A percentile compares a stretch with the other conserved stretches of the same genome.
These are phyloP conservation scores for Macroglossus sobrinus DNA, from an alignment of 2,113 vertebrate genomes.

Conservation along the genomic window DNA sequence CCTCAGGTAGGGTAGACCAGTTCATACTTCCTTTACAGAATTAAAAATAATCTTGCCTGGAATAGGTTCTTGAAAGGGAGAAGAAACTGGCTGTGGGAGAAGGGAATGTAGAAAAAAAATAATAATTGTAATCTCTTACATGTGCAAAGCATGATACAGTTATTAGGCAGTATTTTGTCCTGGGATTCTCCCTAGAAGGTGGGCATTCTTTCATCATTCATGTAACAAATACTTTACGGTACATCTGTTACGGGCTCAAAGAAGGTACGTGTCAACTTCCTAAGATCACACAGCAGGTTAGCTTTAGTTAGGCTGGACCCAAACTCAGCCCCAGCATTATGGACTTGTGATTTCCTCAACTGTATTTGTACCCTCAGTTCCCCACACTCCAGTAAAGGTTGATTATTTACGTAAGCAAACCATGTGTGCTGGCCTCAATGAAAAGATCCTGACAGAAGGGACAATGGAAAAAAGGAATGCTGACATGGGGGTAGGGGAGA, in stretches of 20 bases:
- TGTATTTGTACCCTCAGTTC: not conserved
- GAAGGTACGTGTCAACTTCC: not conserved
- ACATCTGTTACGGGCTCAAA: not conserved
- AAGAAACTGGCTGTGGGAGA: not conserved
- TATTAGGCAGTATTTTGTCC: not conserved
- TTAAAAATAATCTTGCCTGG: not conserved
- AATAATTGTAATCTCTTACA: not conserved
- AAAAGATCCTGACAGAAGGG: not conserved
- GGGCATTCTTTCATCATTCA: not conserved
- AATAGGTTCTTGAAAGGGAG: conserved; percentile 36
- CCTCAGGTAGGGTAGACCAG: too few relatives aligned
- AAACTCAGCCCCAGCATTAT: not conserved
- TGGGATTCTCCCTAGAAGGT: not conserved
- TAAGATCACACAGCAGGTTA: not conserved
- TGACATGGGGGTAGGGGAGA: not conserved
- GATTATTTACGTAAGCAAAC: not conserved
- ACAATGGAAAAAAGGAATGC: not conserved
- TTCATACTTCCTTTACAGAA: not conserved
- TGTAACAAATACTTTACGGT: not conserved
- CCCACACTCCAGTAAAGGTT: not conserved
- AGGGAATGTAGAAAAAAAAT: not conserved
- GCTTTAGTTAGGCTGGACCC: not conserved
- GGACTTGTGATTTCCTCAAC: not conserved
- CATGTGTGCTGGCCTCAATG: not conserved
- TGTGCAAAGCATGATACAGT: not conserved